Percentiles rank a stretch among this genome's conserved stretches.
Conservation (phyloP, 2,113 vertebrate species). For the Otocyon megalotis region DNA sequence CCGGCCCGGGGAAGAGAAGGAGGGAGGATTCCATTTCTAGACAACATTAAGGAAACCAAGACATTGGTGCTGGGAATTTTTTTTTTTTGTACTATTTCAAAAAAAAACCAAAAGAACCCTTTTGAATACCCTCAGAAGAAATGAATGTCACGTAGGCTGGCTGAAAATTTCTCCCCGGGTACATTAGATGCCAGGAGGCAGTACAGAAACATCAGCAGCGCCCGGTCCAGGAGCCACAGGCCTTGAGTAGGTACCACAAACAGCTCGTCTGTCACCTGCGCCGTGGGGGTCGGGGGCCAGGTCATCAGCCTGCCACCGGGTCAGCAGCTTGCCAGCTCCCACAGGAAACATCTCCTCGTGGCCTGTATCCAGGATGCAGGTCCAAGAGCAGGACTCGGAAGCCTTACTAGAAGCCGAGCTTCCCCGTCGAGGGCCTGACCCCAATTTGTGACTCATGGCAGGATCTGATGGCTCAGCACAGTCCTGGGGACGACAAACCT, state of each 20-base stretch:
- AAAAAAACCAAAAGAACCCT: background rate
- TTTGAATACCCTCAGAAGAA: background rate
- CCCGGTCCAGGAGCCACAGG: background rate
- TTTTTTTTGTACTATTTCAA: background rate
- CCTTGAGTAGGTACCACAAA: fast-evolving
- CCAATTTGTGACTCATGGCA: background rate
- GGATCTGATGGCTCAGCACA: background rate
- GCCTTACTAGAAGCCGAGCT: background rate
- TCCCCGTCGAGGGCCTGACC: background rate
- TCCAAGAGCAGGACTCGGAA: background rate
- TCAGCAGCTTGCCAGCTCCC: fast-evolving
- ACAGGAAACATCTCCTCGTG: background rate
- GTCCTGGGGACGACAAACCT: background rate
- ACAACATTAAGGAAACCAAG: background rate
- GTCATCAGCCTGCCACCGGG: no score
- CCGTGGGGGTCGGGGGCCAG: fast-evolving
- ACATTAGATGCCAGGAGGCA: background rate
- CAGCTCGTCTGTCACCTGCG: background rate
- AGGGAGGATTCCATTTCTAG: background rate
- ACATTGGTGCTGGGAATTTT: background rate
- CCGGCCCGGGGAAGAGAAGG: fast-evolving
- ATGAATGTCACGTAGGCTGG: background rate
- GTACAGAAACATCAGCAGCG: fast-evolving
- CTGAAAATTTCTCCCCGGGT: background rate
- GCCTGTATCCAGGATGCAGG: background rate